phyloP scores from a whole-genome alignment of 2,797 vertebrate species.

The Siniperca undulata region DNA sequence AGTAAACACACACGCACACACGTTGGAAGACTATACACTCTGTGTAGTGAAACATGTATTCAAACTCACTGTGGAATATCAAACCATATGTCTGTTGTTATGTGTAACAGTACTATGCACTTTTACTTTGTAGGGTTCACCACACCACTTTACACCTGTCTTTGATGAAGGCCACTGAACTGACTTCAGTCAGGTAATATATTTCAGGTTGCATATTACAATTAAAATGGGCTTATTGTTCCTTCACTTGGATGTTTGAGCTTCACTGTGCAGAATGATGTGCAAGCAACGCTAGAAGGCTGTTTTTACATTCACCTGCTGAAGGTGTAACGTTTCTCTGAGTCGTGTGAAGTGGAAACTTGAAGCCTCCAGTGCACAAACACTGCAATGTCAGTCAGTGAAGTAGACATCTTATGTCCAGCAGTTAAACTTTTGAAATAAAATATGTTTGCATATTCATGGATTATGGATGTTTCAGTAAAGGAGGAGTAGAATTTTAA shows the following conservation, averaged over 20 bases:
- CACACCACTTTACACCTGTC: slow-evolving; percentile 62
- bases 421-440: background rate
- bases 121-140: slow-evolving; percentile 63
- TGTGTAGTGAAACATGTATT: background rate
- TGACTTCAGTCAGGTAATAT: slow-evolving; percentile 50
- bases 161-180: slow-evolving; percentile 38
- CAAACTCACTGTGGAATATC: background rate
- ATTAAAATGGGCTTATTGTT: background rate
- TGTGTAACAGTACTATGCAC: background rate
- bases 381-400: no score
- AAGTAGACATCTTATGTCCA: no score
- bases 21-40: no score
- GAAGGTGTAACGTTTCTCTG: background rate
- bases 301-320: background rate
- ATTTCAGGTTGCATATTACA: background rate
- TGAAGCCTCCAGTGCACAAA: no score
- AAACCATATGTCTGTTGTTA: background rate
- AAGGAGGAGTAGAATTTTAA: no score
- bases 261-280: no score
- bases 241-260: background rate
- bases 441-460: background rate
- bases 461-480: no score
- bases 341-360: no score
- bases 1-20: background rate
- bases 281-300: no score